Evolutionary conservation across 2,113 vertebrate species (phyloP).

Genomic region (Ornithorhynchus anatinus): DNA sequence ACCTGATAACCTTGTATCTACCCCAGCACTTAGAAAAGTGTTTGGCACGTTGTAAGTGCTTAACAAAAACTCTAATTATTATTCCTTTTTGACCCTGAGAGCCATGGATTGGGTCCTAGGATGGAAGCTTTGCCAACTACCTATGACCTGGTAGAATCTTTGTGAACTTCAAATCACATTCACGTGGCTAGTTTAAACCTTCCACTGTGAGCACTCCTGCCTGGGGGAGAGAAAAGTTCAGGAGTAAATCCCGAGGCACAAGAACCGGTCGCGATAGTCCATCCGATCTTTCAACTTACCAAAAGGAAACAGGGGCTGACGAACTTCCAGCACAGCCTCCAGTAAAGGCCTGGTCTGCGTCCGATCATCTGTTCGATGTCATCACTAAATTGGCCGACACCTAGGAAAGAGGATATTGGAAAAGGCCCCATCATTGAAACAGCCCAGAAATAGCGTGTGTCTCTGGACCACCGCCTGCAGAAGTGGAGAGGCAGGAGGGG

Average conservation of each 20-base stretch:
- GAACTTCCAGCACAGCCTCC: constrained; percentile 92
- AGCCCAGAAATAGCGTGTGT: neutral
- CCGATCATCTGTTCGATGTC: constrained; percentile 91
- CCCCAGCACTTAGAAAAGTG: too few relatives aligned
- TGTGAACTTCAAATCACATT: too few relatives aligned
- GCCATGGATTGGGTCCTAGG: too few relatives aligned
- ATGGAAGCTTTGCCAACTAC: too few relatives aligned
- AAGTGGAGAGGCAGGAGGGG: accelerated
- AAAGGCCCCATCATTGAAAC: neutral
- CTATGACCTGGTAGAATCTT: too few relatives aligned
- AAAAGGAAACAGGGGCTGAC: constrained; percentile 90
- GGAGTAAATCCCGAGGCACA: neutral
- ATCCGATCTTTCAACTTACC: constrained; percentile 64
- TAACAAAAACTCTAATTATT: too few relatives aligned
- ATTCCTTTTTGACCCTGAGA: too few relatives aligned
- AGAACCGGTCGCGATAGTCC: neutral
- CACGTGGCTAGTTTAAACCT: too few relatives aligned
- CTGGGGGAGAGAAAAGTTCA: accelerated
- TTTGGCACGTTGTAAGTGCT: too few relatives aligned
- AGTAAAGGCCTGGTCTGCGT: constrained; percentile 82
- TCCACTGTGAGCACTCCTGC: accelerated
- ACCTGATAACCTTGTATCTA: too few relatives aligned
- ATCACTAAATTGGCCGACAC: constrained; percentile 87
- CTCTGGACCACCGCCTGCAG: neutral
- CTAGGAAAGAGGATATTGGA: constrained; percentile 57